Evolutionary conservation across 2,888 invertebrate species (phyloP).

Genomic region (Macrosiphum euphorbiae): DNA sequence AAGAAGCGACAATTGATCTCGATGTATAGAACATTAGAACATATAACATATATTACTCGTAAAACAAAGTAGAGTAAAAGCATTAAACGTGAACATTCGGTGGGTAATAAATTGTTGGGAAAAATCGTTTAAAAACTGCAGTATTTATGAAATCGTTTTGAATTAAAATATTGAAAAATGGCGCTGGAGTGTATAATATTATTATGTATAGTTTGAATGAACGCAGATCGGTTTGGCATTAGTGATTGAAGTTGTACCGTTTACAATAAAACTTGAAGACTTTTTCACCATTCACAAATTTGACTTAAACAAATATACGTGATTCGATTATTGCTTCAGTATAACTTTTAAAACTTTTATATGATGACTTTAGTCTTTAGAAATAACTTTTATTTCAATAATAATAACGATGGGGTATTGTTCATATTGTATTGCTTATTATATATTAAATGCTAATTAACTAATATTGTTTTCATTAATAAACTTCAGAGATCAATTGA

Average conservation of each 20-base stretch:
- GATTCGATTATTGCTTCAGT: neutral
- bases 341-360: neutral
- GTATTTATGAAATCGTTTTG: neutral
- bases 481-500: neutral
- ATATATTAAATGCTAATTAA: neutral
- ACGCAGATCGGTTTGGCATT: neutral
- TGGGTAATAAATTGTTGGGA: neutral
- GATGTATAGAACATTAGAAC: neutral
- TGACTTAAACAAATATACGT: neutral
- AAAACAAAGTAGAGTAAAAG: neutral
- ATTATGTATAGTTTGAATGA: neutral
- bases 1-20: neutral
- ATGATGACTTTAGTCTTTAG: neutral
- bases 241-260: neutral
- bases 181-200: neutral
- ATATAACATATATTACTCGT: neutral
- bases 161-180: neutral
- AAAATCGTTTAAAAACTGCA: neutral
- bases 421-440: neutral
- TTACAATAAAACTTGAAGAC: conserved; percentile 31
- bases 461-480: neutral
- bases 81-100: neutral
- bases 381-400: neutral
- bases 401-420: neutral
- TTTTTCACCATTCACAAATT: neutral